A percentile compares a stretch with the other conserved stretches of the same genome.
Evolutionary conservation across 2,888 invertebrate genomes (phyloP).

Genomic region (Agrotis clavis): DNA sequence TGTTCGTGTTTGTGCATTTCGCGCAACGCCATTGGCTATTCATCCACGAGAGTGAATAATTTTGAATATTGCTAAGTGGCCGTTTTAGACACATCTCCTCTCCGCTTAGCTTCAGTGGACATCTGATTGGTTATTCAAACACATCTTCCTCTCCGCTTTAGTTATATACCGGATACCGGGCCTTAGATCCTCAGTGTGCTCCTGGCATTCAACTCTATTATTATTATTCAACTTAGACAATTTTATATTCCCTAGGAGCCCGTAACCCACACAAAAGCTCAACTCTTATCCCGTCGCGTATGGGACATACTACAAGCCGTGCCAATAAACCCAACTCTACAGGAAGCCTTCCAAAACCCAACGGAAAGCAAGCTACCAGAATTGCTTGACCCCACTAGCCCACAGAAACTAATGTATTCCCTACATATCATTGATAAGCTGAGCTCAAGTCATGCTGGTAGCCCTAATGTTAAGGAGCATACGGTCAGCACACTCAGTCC

Average conservation of each 20-base stretch:
- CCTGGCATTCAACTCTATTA: background rate
- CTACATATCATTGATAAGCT: slow-evolving; percentile 95
- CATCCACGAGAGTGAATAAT: too few relatives aligned
- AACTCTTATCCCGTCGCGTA: slow-evolving; percentile 96
- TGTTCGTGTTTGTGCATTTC: too few relatives aligned
- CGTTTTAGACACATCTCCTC: too few relatives aligned
- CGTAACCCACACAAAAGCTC: slow-evolving; percentile 96
- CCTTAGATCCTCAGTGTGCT: too few relatives aligned
- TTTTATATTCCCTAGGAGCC: slow-evolving; percentile 87
- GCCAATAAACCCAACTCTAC: slow-evolving; percentile 96
- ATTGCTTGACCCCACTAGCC: slow-evolving; percentile 96
- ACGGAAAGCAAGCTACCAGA: slow-evolving; percentile 93
- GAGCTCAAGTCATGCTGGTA: slow-evolving; percentile 79
- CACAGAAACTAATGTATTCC: slow-evolving; percentile 98
- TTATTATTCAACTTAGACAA: background rate
- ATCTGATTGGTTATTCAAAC: too few relatives aligned
- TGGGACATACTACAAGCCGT: slow-evolving; percentile 98
- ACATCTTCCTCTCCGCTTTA: too few relatives aligned
- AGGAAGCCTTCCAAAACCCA: slow-evolving; percentile 96
- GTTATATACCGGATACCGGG: too few relatives aligned
- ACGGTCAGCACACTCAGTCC: slow-evolving; percentile 62
- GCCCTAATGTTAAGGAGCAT: slow-evolving; percentile 77
- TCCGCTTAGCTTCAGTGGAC: too few relatives aligned
- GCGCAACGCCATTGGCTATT: too few relatives aligned
- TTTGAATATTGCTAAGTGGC: too few relatives aligned